Conservation (phyloP, 2,797 vertebrate genomes). For the Amniataba percoides region DNA sequence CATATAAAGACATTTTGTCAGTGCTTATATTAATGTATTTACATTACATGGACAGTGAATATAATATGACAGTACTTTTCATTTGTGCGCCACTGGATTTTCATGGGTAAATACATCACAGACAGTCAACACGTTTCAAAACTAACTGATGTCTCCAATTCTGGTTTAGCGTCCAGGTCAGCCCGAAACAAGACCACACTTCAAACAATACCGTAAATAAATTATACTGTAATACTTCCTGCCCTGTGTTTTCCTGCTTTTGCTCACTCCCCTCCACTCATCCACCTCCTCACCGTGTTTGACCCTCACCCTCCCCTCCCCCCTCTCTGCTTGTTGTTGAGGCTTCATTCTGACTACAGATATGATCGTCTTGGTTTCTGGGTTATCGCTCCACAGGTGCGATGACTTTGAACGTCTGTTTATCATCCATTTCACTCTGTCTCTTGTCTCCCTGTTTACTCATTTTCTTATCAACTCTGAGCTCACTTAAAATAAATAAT, state of each 20-base stretch:
- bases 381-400: slow-evolving; percentile 50
- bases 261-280: slow-evolving; percentile 13
- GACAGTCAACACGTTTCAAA: neutral
- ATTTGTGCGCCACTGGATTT: neutral
- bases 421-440: slow-evolving; percentile 17
- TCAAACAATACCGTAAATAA: neutral
- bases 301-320: slow-evolving; percentile 27
- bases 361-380: slow-evolving; percentile 45
- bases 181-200: neutral
- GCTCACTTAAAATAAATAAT: slow-evolving; percentile 19
- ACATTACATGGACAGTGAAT: neutral
- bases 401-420: slow-evolving; percentile 32
- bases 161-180: neutral
- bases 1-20: neutral
- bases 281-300: slow-evolving; percentile 12
- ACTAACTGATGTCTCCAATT: neutral
- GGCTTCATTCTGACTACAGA: slow-evolving; percentile 43
- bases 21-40: neutral
- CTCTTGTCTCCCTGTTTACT: neutral
- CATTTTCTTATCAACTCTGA: slow-evolving; percentile 9
- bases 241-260: slow-evolving; percentile 8
- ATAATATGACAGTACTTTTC: neutral
- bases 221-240: neutral
- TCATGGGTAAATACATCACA: neutral
- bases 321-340: slow-evolving; percentile 32